Evolutionary conservation across 2,888 invertebrate genomes (phyloP).

Genomic region (Caenorhabditis sp.): DNA sequence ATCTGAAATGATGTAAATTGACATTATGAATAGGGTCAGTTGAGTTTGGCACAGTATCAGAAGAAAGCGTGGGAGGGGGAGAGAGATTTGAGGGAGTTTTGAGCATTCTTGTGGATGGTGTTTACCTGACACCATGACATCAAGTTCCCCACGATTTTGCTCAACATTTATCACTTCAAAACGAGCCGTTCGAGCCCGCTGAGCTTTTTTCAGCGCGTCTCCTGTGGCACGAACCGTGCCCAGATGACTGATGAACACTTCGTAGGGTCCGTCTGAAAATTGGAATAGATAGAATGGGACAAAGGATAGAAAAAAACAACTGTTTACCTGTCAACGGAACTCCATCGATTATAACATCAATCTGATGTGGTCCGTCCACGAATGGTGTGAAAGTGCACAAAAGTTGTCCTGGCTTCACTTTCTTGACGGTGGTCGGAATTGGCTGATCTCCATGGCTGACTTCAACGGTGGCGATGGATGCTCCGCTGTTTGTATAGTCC

Average conservation of each 20-base stretch:
- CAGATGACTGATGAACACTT: slow-evolving; percentile 71
- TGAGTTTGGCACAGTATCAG: slow-evolving; percentile 8
- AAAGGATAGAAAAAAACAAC: background rate
- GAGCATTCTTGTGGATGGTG: slow-evolving; percentile 9
- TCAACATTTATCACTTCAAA: slow-evolving; percentile 78
- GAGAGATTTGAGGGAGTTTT: slow-evolving; percentile 1
- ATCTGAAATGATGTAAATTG: slow-evolving; percentile 34
- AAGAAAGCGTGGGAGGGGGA: slow-evolving; percentile 12
- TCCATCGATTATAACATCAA: slow-evolving; percentile 90
- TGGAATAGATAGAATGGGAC: too few species aligned
- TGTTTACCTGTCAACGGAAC: slow-evolving; percentile 83
- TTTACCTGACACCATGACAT: slow-evolving; percentile 78
- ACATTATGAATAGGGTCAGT: slow-evolving; percentile 7
- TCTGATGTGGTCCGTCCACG: slow-evolving; percentile 89
- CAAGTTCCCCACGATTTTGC: slow-evolving; percentile 76
- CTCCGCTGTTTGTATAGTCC: slow-evolving; percentile 87
- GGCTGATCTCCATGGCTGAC: slow-evolving; percentile 83
- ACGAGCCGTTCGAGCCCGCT: slow-evolving; percentile 74
- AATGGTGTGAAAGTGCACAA: slow-evolving; percentile 85
- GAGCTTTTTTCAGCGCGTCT: slow-evolving; percentile 75
- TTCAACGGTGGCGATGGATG: slow-evolving; percentile 88
- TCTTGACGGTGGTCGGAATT: slow-evolving; percentile 68
- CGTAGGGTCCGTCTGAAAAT: slow-evolving; percentile 78
- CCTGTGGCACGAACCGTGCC: slow-evolving; percentile 76
- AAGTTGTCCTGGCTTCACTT: slow-evolving; percentile 75